Base-by-base conservation (phyloP, 2,888 invertebrate species). In the Cynaeus angustus region DNA sequence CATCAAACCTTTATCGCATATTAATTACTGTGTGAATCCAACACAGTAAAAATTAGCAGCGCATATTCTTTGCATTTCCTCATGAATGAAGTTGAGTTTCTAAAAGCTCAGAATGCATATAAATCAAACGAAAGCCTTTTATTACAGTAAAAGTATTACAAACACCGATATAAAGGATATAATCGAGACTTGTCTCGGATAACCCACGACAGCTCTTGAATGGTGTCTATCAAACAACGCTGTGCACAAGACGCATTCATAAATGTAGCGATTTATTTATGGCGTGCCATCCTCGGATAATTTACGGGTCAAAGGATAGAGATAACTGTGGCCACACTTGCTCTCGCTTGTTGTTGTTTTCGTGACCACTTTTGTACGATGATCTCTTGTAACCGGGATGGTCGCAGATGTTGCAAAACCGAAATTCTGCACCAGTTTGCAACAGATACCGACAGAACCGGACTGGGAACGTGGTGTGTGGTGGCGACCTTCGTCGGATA, bases 241-340 rank as follows among this genome's bases (percentile, higher is more conserved):
- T 75, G 55, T 37, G 59, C 59, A 77, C 76, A 75, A 78, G 79
- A 78, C 80, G 79, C 82, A 83, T 83, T 84, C 83, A 83, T 83
- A 83, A 84, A 83, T 80, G 81, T 83, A 77, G 78, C 82, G 81
- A 81, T 83, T 83, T 83, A 84, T 84, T 84, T 85, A 84, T 82
- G 84, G 82, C 82, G 82, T 84, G 83, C 83, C 82, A 83, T 84
- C 82, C 80, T 80, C 78, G 80, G 81, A 83, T 84, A 84, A 85
- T 83, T 84, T 83, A 84, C 83, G 83, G 84, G 85, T 84, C 84
- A 83, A 78, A 80, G 81, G 77, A 78, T 79, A 76, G 75, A 78
- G 83, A 82, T 83, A 82, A 77, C 79, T 74, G 72, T 74, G 79
- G 78, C 78, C 79, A 78, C 80, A 78, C 79, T 79, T 75, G 76